phyloP scores from a whole-genome alignment of 2,797 vertebrate genomes.

The Hylomyscus alleni region DNA sequence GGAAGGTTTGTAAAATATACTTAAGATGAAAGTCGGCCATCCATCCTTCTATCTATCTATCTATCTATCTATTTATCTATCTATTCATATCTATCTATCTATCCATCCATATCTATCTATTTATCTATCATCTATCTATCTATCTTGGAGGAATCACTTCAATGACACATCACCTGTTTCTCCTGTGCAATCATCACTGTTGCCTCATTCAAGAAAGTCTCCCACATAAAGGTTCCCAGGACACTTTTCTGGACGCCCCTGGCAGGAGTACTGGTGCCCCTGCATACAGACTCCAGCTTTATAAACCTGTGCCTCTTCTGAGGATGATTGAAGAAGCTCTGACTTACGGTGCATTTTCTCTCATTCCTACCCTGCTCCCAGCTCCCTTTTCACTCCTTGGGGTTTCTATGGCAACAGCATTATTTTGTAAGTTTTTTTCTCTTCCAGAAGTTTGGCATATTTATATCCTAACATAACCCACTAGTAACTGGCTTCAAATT shows the following conservation, averaged over 20 bases:
- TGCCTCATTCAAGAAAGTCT: background rate
- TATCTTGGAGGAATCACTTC: background rate
- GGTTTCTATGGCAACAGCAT: background rate
- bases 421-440: background rate
- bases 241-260: too few relatives aligned
- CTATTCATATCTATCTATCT: background rate
- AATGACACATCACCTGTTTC: background rate
- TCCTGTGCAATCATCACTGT: background rate
- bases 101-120: background rate
- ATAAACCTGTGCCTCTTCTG: background rate
- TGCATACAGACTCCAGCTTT: background rate
- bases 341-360: background rate
- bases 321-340: background rate
- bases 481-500: background rate
- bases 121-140: background rate
- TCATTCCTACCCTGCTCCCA: background rate
- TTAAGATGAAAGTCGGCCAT: background rate
- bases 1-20: background rate
- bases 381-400: background rate
- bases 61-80: background rate
- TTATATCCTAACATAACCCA: background rate
- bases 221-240: too few relatives aligned
- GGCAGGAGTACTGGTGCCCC: background rate
- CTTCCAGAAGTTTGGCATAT: background rate
- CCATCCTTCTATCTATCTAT: background rate